Evolutionary conservation across 2,113 vertebrate genomes (phyloP).

Genomic region (Fregetta grallaria): DNA sequence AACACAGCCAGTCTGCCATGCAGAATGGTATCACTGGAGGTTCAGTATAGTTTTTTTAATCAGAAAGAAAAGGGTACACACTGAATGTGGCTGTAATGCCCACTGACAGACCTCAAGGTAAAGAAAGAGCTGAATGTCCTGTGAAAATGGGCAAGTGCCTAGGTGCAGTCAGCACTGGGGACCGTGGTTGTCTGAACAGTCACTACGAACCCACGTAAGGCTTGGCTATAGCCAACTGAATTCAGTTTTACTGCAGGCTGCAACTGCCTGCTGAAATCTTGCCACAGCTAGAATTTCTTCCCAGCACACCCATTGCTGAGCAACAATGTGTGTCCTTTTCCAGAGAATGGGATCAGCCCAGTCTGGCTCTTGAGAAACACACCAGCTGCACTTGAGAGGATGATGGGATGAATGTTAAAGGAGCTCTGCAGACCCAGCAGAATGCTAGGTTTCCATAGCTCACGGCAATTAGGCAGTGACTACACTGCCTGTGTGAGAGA

Average conservation of each 20-base stretch:
- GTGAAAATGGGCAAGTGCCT: not conserved
- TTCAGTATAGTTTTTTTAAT: not conserved
- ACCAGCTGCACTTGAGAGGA: constrained; percentile 40
- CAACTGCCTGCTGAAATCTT: constrained; percentile 32
- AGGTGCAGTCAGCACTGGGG: not conserved
- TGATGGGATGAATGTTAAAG: not conserved
- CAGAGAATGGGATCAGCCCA: constrained; percentile 42
- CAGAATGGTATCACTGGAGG: not conserved
- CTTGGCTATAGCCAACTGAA: not conserved
- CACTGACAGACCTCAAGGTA: not conserved
- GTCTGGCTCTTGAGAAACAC: constrained; percentile 50
- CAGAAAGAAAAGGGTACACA: not conserved
- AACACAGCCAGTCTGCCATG: not conserved
- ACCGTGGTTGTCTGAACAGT: not conserved
- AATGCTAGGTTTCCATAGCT: constrained; percentile 12
- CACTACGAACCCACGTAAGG: not conserved
- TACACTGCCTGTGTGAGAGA: not conserved
- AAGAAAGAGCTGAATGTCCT: not conserved
- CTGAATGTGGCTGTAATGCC: not conserved
- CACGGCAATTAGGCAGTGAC: not conserved
- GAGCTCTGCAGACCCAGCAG: constrained; percentile 18
- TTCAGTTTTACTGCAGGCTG: not conserved
- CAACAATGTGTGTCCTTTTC: constrained; percentile 50
- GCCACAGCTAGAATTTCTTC: constrained; percentile 25
- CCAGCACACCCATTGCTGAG: constrained; percentile 49